Base-by-base conservation (phyloP, 2,888 invertebrate genomes). In the Mythimna impura region DNA sequence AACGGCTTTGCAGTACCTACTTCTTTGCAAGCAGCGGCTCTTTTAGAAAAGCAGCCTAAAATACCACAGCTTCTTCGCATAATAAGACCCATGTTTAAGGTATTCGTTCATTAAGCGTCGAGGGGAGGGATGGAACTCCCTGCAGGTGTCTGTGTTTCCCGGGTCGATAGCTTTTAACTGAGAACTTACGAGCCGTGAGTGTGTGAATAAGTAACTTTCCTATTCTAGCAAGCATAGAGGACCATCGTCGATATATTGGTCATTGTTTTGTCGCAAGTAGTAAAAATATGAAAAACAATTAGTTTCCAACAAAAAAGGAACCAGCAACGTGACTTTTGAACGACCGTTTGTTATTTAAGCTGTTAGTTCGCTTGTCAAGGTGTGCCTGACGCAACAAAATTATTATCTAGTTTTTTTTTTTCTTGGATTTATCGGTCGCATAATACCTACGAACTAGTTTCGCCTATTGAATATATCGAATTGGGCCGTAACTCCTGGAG, bases 371-470 rank as follows among this genome's bases (percentile, higher is more conserved):
- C 43, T n/a, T 34, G 20, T 25, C 25, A 54, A 73, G 47, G 25
- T 66, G 47, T 30, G 25, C 36, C 36, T 66, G 67, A 76, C 47
- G 47, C 67, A 66, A 76, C n/a, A 47, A 47, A 66, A 76, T 22
- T 57, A 58, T 54, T 25, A 43, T 54, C 36, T 52, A 3, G 10
- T 30, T 40, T 34, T 50, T 50, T 57, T 36, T 73, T 71, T 71
- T 72, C 34, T 57, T 25, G 7, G 0, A 8, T 25, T 36, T 7
- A 25, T 43, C 14, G 73, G 25, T 25, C 34, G 14, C 17, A 6
- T 17, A 50, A 17, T 30, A n/a, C n/a, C n/a, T n/a, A 25, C n/a
- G 20, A 71, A 17, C 73, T 62, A 54, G 7, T 60, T 43, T 52
- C 7, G 8, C 25, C 34, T 63, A 30, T 43, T 43, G 43, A 60